Percentiles rank a stretch among this genome's conserved stretches.
These are phyloP conservation scores for Temnothorax curvispinosus DNA, from an alignment of 1,140 invertebrate species.

Conservation along the genomic window DNA sequence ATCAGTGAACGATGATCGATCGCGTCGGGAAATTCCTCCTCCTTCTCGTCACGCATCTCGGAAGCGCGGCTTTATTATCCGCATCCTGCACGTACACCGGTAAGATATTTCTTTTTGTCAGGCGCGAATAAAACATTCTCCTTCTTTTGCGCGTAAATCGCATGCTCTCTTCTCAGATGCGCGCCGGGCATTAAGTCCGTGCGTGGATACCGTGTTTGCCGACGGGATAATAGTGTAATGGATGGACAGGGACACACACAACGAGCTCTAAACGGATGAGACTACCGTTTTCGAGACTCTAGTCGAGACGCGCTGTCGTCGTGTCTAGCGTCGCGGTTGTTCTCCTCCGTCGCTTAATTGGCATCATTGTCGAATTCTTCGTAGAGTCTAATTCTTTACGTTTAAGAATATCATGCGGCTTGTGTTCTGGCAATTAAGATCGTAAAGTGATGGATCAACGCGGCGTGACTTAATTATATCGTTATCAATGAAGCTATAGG, in stretches of 20 bases:
- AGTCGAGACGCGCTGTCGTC: slow-evolving; percentile 48
- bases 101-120: slow-evolving; percentile 58
- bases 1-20: slow-evolving; percentile 57
- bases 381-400: slow-evolving; percentile 29
- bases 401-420: slow-evolving; percentile 23
- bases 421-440: slow-evolving; percentile 42
- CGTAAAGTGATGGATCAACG: slow-evolving; percentile 5
- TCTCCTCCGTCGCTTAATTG: slow-evolving; percentile 70
- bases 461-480: slow-evolving; percentile 15
- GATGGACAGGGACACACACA: slow-evolving; percentile 75
- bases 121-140: slow-evolving; percentile 67
- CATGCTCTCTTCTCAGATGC: slow-evolving; percentile 65
- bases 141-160: slow-evolving; percentile 77
- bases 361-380: slow-evolving; percentile 69
- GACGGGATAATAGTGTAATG: slow-evolving; percentile 82
- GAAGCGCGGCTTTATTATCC: slow-evolving; percentile 63
- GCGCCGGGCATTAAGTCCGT: slow-evolving; percentile 72
- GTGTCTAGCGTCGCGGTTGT: slow-evolving; percentile 52
- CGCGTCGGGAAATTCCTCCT: slow-evolving; percentile 28
- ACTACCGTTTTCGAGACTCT: slow-evolving; percentile 77
- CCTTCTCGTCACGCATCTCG: slow-evolving; percentile 18
- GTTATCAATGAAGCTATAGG: background rate
- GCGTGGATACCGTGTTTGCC: slow-evolving; percentile 77
- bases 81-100: slow-evolving; percentile 55
- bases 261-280: slow-evolving; percentile 75